Base-by-base conservation (phyloP, 2,888 invertebrate genomes). In the Agriotes lineatus region DNA sequence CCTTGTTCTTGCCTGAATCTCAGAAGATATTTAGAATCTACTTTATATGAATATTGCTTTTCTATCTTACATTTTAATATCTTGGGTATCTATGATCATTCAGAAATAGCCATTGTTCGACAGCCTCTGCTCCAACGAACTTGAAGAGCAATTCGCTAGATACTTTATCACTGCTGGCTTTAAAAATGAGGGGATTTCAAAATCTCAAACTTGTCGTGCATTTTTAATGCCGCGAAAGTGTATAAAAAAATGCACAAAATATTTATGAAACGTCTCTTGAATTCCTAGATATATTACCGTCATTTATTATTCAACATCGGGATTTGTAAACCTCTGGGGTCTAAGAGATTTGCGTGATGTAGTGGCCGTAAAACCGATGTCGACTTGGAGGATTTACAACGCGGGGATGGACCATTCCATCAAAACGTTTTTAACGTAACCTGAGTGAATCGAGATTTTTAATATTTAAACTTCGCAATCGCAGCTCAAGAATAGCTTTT, bases 291-390 rank as follows among this genome's bases (percentile, higher is more conserved):
- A 54, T 18, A 54, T 54, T 30, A 54, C 54, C 5, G 14, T 16
- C 54, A 54, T 54, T 54, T 54, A 54, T 54, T 54, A 54, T 54
- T 54, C 54, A 54, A 35, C 33, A 54, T 54, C 10, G 54, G 48
- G 54, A 54, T 54, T 35, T 54, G 54, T 54, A 54, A 35, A 16
- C 54, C 54, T 30, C 54, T 16, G 12, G 54, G 54, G 54, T 54
- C 54, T 54, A 54, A 35, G 54, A 54, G 54, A 54, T 54, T 54
- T 54, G 54, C 33, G 54, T 54, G 54, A 54, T 54, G 54, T 22
- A 54, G 33, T 54, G 33, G 33, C 33, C 54, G 35, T 54, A 54
- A 54, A 54, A 54, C 54, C 54, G 30, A 30, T 54, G 54, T 54
- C 30, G 54, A 35, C 30, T 54, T 35, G n/a, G n/a, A 33, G 54